phyloP scores from a whole-genome alignment of 2,888 invertebrate genomes.

The Phymatocera aterrima region DNA sequence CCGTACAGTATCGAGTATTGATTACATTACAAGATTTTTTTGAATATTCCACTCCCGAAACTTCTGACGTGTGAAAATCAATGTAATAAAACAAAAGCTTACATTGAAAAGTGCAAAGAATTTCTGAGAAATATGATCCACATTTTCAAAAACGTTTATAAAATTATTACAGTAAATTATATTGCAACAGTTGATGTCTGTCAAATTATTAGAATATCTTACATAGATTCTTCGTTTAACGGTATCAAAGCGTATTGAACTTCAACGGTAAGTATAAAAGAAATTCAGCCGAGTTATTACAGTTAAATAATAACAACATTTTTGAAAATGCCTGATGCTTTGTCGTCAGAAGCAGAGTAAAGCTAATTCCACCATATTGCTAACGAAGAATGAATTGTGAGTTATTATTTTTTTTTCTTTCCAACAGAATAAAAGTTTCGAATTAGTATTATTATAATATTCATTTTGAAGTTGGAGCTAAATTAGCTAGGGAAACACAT shows the following conservation, averaged over 20 bases:
- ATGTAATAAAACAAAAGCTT: background rate
- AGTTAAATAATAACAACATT: conserved; percentile 9
- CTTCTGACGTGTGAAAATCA: background rate
- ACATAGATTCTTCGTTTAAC: conserved; percentile 3
- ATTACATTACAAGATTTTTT: conserved; percentile 64
- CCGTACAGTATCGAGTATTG: conserved; percentile 61
- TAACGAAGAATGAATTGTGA: conserved; percentile 55
- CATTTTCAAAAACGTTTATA: background rate
- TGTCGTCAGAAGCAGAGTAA: background rate
- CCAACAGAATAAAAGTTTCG: conserved; percentile 60
- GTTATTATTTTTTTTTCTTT: conserved; percentile 72
- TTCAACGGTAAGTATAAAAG: background rate
- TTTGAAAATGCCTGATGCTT: background rate
- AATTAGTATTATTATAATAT: conserved; percentile 68
- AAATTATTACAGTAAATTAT: background rate
- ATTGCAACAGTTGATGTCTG: background rate
- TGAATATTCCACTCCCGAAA: conserved; percentile 60
- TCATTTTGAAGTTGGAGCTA: conserved; percentile 57
- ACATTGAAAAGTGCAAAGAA: background rate
- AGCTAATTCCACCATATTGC: conserved; percentile 3
- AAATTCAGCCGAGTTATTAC: conserved; percentile 3
- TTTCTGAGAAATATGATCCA: background rate
- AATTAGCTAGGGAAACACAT: conserved; percentile 64
- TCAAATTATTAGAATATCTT: background rate
- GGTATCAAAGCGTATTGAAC: background rate